A percentile compares a stretch with the other conserved stretches of the same genome.
Conservation (phyloP, 53 echinoderm and acorn worm genomes). For the Pentamera pediparva region DNA sequence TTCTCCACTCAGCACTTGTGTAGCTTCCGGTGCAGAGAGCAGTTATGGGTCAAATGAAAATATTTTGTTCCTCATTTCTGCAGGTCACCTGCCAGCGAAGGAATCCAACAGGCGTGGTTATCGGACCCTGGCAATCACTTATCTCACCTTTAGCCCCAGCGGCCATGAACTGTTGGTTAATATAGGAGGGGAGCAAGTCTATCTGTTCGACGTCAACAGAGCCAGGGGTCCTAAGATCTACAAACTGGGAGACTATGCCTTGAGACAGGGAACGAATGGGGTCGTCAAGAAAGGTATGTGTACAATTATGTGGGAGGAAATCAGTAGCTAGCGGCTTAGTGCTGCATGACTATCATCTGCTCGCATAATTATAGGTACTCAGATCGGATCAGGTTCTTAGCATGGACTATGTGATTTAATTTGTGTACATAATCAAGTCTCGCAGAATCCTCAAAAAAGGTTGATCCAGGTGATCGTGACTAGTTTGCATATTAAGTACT, state of each 20-base stretch:
- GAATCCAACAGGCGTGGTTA: slow-evolving; percentile 72
- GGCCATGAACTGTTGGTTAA: slow-evolving; percentile 90
- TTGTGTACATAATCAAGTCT: too few species aligned
- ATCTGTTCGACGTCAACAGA: slow-evolving; percentile 76
- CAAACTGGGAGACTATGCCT: slow-evolving; percentile 65
- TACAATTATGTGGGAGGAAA: neutral
- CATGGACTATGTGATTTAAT: too few species aligned
- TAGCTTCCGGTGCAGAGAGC: too few species aligned
- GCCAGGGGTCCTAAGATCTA: slow-evolving; percentile 60
- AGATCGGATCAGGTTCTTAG: too few species aligned
- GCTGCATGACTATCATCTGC: neutral
- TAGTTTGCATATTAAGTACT: too few species aligned
- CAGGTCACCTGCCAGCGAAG: slow-evolving; percentile 94
- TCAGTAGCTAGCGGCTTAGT: neutral
- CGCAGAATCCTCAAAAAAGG: too few species aligned
- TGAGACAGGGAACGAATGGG: slow-evolving; percentile 62
- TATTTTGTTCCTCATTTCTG: too few species aligned
- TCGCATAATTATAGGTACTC: too few species aligned
- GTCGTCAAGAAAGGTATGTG: slow-evolving; percentile 60
- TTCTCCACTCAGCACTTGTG: too few species aligned
- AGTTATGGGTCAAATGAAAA: too few species aligned
- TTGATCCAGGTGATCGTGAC: too few species aligned
- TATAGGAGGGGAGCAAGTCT: slow-evolving; percentile 96
- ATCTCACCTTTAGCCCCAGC: slow-evolving; percentile 87
- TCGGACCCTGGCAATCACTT: slow-evolving; percentile 87